Evolutionary conservation across 2,797 vertebrate species (phyloP), one percentile per base, ranked within the genome.

Genomic region (Pipistrellus pipistrellus): DNA sequence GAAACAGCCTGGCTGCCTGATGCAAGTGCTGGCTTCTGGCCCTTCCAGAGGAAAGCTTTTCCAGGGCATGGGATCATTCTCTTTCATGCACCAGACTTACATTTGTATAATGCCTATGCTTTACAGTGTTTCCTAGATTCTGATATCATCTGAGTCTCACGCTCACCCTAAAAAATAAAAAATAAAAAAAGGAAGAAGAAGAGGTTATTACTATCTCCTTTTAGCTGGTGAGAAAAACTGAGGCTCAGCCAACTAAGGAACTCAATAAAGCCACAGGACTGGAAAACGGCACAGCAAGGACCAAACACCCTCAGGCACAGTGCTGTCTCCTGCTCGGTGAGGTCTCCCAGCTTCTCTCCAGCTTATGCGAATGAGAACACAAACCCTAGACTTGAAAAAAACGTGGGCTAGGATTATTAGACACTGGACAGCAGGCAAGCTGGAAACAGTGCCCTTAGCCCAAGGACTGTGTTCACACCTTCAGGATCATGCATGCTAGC

Each of bases 11-110:
- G 66, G 21, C 72, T 87, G 66, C 64, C 76, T 59, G 76, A 72
- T 14, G 2, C 92, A 85, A 48, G 8, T 0, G 0, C 55, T 93
- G 75, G 66, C 87, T 80, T 90, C 90, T 15, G 17, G 71, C 8
- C 82, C 38, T 75, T 68, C 64, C 76, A 35, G 23, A 87, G 72
- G 35, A 94, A 96, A 84, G 75, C 25, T 94, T 91, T 92, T 88
- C 75, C 64, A 73, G 27, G 41, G 38, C n/a, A n/a, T 6, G 3
- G 32, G 27, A 81, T 59, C 53, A 76, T 86, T 86, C 73, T 93
- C 62, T 68, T 73, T 78, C 48, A 84, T 8, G 51, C 25, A 35
- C 57, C 21, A 8, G 78, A 84, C 72, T 53, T 72, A 71, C 1
- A 84, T 46, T 64, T 93, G 35, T 76, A 62, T 27, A 80, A 81